phyloP scores from a whole-genome alignment of 1,140 invertebrate genomes.

The Drosophila elegans region DNA sequence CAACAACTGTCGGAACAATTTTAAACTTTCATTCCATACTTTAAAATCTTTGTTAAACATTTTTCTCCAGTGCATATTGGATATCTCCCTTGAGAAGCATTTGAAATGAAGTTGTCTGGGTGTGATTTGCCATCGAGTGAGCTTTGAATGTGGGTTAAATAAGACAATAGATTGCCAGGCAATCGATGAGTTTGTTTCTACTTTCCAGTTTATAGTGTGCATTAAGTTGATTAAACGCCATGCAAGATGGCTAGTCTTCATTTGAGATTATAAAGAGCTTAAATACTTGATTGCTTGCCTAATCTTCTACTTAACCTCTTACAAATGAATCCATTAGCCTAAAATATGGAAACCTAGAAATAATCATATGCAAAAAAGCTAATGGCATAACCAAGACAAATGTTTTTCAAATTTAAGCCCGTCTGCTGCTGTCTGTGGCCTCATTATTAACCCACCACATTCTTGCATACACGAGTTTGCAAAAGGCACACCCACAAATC shows the following conservation, averaged over 20 bases:
- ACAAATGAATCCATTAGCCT: constrained; percentile 5
- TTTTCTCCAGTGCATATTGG: background rate
- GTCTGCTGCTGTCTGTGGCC: constrained; percentile 24
- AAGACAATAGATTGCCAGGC: constrained; percentile 39
- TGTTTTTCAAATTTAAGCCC: constrained; percentile 29
- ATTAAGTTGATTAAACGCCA: constrained; percentile 32
- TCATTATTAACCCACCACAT: constrained; percentile 48
- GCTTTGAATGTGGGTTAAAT: constrained; percentile 45
- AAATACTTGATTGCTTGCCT: no score
- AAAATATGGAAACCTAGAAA: background rate
- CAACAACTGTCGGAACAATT: no score
- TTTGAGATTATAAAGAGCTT: no score
- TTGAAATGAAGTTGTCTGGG: constrained; percentile 41
- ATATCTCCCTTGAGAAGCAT: background rate
- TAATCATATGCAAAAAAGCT: constrained; percentile 8
- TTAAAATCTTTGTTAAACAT: no score
- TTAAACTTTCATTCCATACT: no score
- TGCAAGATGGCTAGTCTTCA: background rate
- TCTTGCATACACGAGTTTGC: constrained; percentile 26
- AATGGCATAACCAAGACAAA: constrained; percentile 27
- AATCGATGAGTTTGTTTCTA: constrained; percentile 36
- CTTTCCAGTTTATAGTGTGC: constrained; percentile 15
- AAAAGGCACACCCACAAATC: constrained; percentile 38
- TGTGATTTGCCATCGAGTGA: constrained; percentile 44
- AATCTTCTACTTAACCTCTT: background rate